Percentiles rank a stretch among this genome's conserved stretches.
Conservation (phyloP, 2,113 vertebrate genomes). For the Tamias sibiricus region DNA sequence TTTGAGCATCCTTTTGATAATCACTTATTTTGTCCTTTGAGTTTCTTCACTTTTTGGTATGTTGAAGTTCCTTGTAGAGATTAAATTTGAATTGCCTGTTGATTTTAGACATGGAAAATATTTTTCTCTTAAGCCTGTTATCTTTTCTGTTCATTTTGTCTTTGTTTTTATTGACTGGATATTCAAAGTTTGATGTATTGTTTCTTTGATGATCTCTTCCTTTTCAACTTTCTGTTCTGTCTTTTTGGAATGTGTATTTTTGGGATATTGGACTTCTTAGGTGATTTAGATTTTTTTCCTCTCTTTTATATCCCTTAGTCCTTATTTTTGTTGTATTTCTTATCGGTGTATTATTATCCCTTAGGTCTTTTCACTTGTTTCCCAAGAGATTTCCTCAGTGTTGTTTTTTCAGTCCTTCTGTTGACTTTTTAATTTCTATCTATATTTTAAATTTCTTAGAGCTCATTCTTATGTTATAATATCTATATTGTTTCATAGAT, state of each 20-base stretch:
- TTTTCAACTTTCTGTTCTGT: background rate
- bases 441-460: background rate
- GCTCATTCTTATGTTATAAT: background rate
- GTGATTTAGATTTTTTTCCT: background rate
- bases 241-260: background rate
- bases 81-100: slow-evolving; percentile 15
- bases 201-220: slow-evolving; percentile 32
- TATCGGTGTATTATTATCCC: no score
- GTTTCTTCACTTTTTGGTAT: background rate
- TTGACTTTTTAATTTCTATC: slow-evolving; percentile 41
- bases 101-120: background rate
- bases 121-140: background rate
- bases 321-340: background rate
- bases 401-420: background rate
- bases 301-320: background rate
- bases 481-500: background rate
- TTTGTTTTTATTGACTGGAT: background rate
- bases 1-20: slow-evolving; percentile 25
- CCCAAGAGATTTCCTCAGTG: background rate
- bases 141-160: slow-evolving; percentile 13
- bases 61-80: background rate
- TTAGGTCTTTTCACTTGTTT: background rate
- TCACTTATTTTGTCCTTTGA: background rate
- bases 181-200: background rate
- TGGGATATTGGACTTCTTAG: background rate